Evolutionary conservation across 2,888 invertebrate species (phyloP).

Genomic region (Athripsodes cinereus): DNA sequence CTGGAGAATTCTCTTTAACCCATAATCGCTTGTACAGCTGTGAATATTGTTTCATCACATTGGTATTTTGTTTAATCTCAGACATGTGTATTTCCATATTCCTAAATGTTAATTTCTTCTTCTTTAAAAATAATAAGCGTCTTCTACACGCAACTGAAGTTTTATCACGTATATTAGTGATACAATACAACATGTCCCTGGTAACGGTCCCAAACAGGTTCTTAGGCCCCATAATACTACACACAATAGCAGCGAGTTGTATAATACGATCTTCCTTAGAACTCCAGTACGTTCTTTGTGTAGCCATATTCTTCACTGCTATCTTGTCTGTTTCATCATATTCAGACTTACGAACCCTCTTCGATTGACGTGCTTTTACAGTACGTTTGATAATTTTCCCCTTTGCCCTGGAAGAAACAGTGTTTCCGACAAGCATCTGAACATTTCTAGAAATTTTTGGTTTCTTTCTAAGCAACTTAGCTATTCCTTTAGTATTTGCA

Average conservation of each 20-base stretch:
- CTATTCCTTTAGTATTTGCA: background rate
- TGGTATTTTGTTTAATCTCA: slow-evolving; percentile 33
- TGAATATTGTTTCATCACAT: slow-evolving; percentile 5
- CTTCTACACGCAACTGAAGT: slow-evolving; percentile 63
- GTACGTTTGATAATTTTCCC: slow-evolving; percentile 15
- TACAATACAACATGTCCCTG: slow-evolving; percentile 52
- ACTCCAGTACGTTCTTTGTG: slow-evolving; percentile 57
- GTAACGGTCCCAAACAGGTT: slow-evolving; percentile 41
- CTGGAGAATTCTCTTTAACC: slow-evolving; percentile 33
- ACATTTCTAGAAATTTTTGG: slow-evolving; percentile 14
- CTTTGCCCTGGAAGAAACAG: background rate
- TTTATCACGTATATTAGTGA: slow-evolving; percentile 53
- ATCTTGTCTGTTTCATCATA: slow-evolving; percentile 60
- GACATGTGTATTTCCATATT: slow-evolving; percentile 56
- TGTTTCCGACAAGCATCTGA: background rate
- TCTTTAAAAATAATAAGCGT: slow-evolving; percentile 55
- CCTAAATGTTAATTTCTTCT: slow-evolving; percentile 51
- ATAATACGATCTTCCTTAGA: slow-evolving; percentile 63
- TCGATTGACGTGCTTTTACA: slow-evolving; percentile 7
- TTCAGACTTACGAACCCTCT: slow-evolving; percentile 16
- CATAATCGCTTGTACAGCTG: slow-evolving; percentile 24
- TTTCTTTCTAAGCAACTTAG: slow-evolving; percentile 11
- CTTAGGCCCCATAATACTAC: slow-evolving; percentile 43
- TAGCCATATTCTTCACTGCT: slow-evolving; percentile 57
- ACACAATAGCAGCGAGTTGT: slow-evolving; percentile 60